Evolutionary conservation across 2,888 invertebrate species (phyloP).

Genomic region (Orchesella flavescens): DNA sequence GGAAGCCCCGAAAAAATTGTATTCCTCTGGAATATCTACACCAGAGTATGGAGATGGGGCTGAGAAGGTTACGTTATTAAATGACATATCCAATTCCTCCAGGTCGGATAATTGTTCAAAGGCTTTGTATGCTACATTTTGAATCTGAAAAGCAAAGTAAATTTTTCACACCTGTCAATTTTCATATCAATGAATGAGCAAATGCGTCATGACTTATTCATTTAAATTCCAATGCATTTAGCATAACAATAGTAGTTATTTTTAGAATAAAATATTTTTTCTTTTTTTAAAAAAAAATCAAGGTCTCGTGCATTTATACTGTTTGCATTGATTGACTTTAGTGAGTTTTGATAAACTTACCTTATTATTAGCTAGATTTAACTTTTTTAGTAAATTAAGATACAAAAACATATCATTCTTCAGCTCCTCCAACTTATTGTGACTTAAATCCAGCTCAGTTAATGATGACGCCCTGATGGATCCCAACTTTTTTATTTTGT

Average conservation of each 20-base stretch:
- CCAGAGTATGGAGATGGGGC: conserved; percentile 30
- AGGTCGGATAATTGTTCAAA: conserved; percentile 75
- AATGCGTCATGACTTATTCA: too few relatives aligned
- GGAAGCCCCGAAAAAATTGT: conserved; percentile 30
- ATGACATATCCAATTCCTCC: conserved; percentile 79
- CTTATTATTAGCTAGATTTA: conserved; percentile 59
- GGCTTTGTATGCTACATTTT: conserved; percentile 52
- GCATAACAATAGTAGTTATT: too few relatives aligned
- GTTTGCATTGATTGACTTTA: too few relatives aligned
- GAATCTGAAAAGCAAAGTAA: conserved; percentile 61
- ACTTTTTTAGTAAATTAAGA: conserved; percentile 23
- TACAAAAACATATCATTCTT: conserved; percentile 28
- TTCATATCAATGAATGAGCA: background rate
- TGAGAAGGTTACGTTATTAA: conserved; percentile 78
- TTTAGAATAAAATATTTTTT: background rate
- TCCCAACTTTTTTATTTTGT: conserved; percentile 56
- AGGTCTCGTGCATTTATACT: too few relatives aligned
- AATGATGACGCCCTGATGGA: conserved; percentile 45
- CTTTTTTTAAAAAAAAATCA: background rate
- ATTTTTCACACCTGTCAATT: background rate
- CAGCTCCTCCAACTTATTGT: conserved; percentile 34
- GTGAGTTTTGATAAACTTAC: too few relatives aligned
- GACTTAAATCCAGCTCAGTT: conserved; percentile 27
- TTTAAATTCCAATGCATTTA: too few relatives aligned
- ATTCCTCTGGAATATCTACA: background rate